Conservation (phyloP, 1,140 invertebrate species). For the Cotesia glomerata region DNA sequence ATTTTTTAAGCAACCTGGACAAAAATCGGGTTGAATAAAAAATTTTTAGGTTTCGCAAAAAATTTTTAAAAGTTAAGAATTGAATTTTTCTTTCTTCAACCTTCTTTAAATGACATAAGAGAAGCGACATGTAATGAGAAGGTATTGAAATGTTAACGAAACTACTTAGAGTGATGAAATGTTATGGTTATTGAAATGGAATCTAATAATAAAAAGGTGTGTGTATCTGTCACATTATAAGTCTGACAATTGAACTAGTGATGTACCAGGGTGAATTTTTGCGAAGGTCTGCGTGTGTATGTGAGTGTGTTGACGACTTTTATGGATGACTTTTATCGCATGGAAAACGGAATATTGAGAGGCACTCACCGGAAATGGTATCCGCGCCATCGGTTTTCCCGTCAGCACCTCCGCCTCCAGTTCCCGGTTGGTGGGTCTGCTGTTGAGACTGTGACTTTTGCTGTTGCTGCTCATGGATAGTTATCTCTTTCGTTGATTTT, state of each 20-base stretch:
- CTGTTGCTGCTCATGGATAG: slow-evolving; percentile 10
- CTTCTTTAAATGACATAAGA: too few relatives aligned
- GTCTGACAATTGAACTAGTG: slow-evolving; percentile 8
- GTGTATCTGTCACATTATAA: background rate
- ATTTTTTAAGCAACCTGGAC: too few relatives aligned
- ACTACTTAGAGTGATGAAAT: too few relatives aligned
- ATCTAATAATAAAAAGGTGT: background rate
- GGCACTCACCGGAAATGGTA: slow-evolving; percentile 53
- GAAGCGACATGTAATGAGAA: too few relatives aligned
- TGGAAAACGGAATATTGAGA: slow-evolving; percentile 33
- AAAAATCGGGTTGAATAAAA: too few relatives aligned
- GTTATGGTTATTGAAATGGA: background rate
- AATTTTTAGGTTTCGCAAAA: too few relatives aligned
- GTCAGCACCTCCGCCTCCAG: slow-evolving; percentile 29
- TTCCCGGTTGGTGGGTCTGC: background rate
- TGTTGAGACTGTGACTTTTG: slow-evolving; percentile 12
- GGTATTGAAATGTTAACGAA: too few relatives aligned
- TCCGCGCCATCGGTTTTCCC: slow-evolving; percentile 53
- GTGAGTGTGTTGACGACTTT: slow-evolving; percentile 15
- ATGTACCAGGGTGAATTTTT: background rate
- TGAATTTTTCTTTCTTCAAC: too few relatives aligned
- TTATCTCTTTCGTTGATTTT: slow-evolving; percentile 47
- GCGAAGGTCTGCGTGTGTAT: background rate
- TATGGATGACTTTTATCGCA: slow-evolving; percentile 12
- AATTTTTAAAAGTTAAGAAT: too few relatives aligned